A percentile compares a stretch with the other conserved stretches of the same genome.
Evolutionary conservation across 2,797 vertebrate species (phyloP).

Genomic region (Clarias fuscus): DNA sequence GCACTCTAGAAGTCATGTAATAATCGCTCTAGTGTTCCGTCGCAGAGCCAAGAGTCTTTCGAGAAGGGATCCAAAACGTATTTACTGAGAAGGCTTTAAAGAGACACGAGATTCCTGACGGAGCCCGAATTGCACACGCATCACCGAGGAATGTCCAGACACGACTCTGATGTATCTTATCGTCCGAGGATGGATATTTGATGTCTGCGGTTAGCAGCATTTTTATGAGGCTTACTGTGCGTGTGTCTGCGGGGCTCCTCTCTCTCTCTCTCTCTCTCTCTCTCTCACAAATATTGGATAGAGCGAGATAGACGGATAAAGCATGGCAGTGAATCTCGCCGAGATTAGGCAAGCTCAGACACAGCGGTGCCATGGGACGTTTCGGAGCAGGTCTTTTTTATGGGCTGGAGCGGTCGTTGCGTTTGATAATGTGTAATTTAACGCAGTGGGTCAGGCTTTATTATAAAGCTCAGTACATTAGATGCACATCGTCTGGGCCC

Average conservation of each 20-base stretch:
- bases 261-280: background rate
- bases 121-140: background rate
- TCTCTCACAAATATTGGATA: slow-evolving; percentile 27
- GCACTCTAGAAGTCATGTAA: slow-evolving; percentile 13
- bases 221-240: slow-evolving; percentile 35
- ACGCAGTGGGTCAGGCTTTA: slow-evolving; percentile 51
- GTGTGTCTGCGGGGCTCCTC: slow-evolving; percentile 20
- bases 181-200: slow-evolving; percentile 31
- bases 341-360: slow-evolving; percentile 60
- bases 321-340: slow-evolving; percentile 44
- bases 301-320: slow-evolving; percentile 43
- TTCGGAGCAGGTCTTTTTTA: slow-evolving; percentile 60
- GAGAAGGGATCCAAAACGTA: background rate
- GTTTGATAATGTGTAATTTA: slow-evolving; percentile 60
- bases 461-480: slow-evolving; percentile 53
- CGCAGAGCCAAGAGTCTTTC: background rate
- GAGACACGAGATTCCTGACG: slow-evolving; percentile 13
- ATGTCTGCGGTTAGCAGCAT: slow-evolving; percentile 24
- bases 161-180: slow-evolving; percentile 32
- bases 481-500: slow-evolving; percentile 46
- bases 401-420: slow-evolving; percentile 46
- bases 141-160: slow-evolving; percentile 18
- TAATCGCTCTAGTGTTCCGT: slow-evolving; percentile 1
- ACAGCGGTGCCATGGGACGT: slow-evolving; percentile 49
- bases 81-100: slow-evolving; percentile 12